Evolutionary conservation across 2,113 vertebrate species (phyloP), one percentile per base, ranked within the genome.

Genomic region (Paracanthobrama guichenoti): DNA sequence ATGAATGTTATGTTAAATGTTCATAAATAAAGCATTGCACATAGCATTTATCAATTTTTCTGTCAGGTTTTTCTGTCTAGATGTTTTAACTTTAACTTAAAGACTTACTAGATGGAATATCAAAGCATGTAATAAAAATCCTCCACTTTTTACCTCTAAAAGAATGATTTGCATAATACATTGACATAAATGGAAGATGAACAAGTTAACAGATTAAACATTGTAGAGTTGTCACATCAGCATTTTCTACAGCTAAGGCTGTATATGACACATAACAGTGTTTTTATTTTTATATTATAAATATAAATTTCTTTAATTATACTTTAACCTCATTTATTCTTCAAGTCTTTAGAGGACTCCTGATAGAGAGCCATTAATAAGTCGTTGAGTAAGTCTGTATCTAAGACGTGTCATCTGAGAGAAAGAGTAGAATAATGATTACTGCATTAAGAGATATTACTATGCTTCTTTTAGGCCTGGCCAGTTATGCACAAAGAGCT

Each of bases 361-460:
- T 74, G 2, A 48, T 62, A 53, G 53, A 74, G n/a, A 74, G n/a
- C 42, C 16, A 83, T 60, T 71, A 14, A 82, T 74, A 73, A 46
- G 69, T 83, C 39, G 26, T 42, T 42, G 16, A 31, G 67, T 62
- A 9, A 74, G 48, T 81, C 79, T 79, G 39, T 66, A 50, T 55
- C 50, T n/a, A 71, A 22, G 14, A 28, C 24, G 57, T 20, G 4
- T 28, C 69, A 57, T 82, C 46, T 66, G 50, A 82, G 22, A 55
- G 35, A 59, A 20, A 74, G 16, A 28, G 5, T 60, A 28, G 20
- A 18, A 60, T 60, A 31, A 16, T 82, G 53, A 73, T 60, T 73
- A 46, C n/a, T 24, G 67, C 50, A 71, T 55, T 55, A 81, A 24
- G n/a, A 59, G 35, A 74, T 48, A 74, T 26, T 73, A 73, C 16